These are phyloP conservation scores for Sminthopsis crassicaudata DNA, from an alignment of 2,113 vertebrate genomes.

Conservation along the genomic window DNA sequence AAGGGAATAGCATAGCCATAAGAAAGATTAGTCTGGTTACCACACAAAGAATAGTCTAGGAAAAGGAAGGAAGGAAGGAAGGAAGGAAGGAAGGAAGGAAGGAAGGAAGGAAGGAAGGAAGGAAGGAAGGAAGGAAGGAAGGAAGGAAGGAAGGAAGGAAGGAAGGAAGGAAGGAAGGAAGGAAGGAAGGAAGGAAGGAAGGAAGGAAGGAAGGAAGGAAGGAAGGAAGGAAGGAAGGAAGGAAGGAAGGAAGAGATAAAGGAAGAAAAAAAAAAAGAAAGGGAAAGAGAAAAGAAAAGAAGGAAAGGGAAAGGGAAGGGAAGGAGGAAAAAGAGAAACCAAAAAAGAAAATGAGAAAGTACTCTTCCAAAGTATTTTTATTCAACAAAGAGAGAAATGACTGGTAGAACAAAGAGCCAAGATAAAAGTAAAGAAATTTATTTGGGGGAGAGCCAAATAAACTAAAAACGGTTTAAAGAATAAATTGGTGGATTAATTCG, in stretches of 20 bases:
- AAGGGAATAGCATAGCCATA: neutral
- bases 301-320: constrained; percentile 33
- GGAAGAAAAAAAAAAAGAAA: constrained; percentile 50
- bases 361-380: constrained; percentile 39
- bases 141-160: no score
- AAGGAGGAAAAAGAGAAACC: constrained; percentile 17
- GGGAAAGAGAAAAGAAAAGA: neutral
- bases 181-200: no score
- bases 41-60: neutral
- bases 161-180: no score
- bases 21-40: neutral
- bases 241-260: no score
- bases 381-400: constrained; percentile 71
- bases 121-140: no score
- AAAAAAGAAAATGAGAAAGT: neutral
- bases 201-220: neutral
- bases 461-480: constrained; percentile 81
- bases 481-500: constrained; percentile 84
- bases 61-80: no score
- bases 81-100: no score
- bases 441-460: constrained; percentile 81
- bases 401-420: constrained; percentile 68
- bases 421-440: constrained; percentile 70
- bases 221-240: no score
- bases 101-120: no score